Base-by-base conservation (phyloP, 2,113 vertebrate genomes). In the Rousettus leschenaultii region DNA sequence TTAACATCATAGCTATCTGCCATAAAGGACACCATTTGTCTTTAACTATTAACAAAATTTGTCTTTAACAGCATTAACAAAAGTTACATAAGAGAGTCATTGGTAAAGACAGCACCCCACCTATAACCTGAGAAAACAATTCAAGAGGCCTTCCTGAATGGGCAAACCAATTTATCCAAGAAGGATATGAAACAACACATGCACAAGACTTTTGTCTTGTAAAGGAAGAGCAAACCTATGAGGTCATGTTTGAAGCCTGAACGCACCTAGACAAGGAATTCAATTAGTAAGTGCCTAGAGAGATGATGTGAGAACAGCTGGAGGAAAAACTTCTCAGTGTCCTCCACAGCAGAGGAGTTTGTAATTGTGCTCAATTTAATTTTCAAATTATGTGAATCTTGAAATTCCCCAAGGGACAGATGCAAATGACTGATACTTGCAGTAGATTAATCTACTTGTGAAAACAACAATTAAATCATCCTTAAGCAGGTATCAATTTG, bases 161-260 rank as follows among this genome's bases (percentile, higher is more conserved):
- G 28, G 35, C 61, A 74, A 59, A 73, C 65, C 40, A n/a, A 73
- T 71, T 88, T 70, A 83, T 88, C 10, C 40, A 10, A 59, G 33
- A 65, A 79, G 45, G 61, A 83, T 66, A 82, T 28, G 74, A 68
- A 80, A 53, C 57, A 78, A 71, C 73, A 53, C 63, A 57, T 33
- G 55, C 73, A 79, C 26, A 45, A 45, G 53, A 33, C 21, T 74
- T 89, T 77, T 53, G 33, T 61, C 95, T 77, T 88, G 66, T 74
- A 85, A 92, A 94, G 77, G 70, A 86, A 95, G 80, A 87, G 73
- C 35, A 89, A 33, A 14, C 35, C 70, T 51, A 24, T 87, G 43
- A 95, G 61, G 94, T 89, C 26, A 86, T 61, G 43, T 48, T 92
- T 82, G 70, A 88, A 93, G 73, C 6, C 22, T 61, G 33, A 74